Base-by-base conservation (phyloP, 2,888 invertebrate genomes). In the Ceriagrion tenellum region DNA sequence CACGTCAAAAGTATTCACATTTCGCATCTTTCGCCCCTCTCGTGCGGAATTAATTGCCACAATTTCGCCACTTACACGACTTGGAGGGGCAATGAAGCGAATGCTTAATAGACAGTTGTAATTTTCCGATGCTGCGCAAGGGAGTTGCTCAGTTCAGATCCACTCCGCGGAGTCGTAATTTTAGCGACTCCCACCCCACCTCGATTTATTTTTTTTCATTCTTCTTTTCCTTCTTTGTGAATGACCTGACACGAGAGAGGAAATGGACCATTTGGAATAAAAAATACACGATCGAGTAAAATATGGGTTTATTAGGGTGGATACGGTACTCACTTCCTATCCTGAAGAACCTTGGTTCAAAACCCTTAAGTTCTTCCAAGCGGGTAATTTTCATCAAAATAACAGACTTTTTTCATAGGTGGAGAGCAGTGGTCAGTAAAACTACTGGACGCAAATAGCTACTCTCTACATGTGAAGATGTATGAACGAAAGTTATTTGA, bases 21-120 rank as follows among this genome's bases (percentile, higher is more conserved):
- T 81, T 81, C 81, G 81, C 81, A 81, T 81, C 81, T 81, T 81
- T 81, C 81, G 81, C 35, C 26, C 81, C 81, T 81, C 81, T 81
- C 81, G 35, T 23, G 81, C 35, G 81, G 30, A 81, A 81, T 81
- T 81, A 81, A 81, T 81, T 81, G 81, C 81, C 81, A 81, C 81
- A 35, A 81, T 81, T 81, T 81, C 35, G 35, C 81, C 81, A 81
- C 81, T 81, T 81, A 81, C 81, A 35, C 30, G 81, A 81, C 81
- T 81, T 35, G 35, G 59, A 12, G 81, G 81, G 81, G 81, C 81
- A 81, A 81, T 81, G 81, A 81, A 81, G 81, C 81, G 35, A 35
- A 35, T 35, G 81, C 81, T 81, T 35, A 81, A 81, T 81, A 81
- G 81, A 81, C 81, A 81, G 35, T 35, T 81, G 35, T 81, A 81